These are phyloP conservation scores for Trichogramma pretiosum DNA, from an alignment of 1,140 invertebrate genomes.

Conservation along the genomic window DNA sequence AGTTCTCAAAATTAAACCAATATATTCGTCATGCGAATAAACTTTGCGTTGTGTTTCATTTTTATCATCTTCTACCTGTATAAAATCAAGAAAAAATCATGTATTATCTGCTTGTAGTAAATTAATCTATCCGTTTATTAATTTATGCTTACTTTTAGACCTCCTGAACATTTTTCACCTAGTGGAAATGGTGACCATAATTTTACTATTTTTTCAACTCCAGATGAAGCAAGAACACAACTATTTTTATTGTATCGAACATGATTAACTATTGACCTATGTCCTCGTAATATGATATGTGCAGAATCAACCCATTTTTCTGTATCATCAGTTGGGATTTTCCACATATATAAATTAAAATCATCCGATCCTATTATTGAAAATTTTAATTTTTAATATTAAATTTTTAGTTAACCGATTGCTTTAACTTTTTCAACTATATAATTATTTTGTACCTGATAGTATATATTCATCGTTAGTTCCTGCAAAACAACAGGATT, in stretches of 20 bases:
- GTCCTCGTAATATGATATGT: conserved; percentile 77
- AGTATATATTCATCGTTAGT: conserved; percentile 79
- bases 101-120: too few relatives aligned
- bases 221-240: conserved; percentile 82
- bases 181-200: conserved; percentile 47
- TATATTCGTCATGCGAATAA: conserved; percentile 80
- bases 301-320: conserved; percentile 57
- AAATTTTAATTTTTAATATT: conserved; percentile 4
- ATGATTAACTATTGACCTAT: conserved; percentile 93
- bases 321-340: conserved; percentile 56
- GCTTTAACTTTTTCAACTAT: conserved; percentile 5
- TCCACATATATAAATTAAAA: conserved; percentile 93
- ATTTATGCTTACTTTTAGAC: conserved; percentile 35
- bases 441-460: conserved; percentile 48
- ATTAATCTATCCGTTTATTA: background rate
- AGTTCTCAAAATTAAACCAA: conserved; percentile 69
- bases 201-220: conserved; percentile 93
- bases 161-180: conserved; percentile 32
- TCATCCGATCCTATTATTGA: conserved; percentile 71
- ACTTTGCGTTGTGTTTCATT: conserved; percentile 63
- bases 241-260: conserved; percentile 81
- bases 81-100: background rate
- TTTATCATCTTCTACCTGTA: conserved; percentile 34
- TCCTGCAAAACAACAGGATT: conserved; percentile 91
- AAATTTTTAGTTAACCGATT: background rate